These are phyloP conservation scores for Irena cyanogastra DNA, from an alignment of 2,113 vertebrate genomes.

Conservation along the genomic window DNA sequence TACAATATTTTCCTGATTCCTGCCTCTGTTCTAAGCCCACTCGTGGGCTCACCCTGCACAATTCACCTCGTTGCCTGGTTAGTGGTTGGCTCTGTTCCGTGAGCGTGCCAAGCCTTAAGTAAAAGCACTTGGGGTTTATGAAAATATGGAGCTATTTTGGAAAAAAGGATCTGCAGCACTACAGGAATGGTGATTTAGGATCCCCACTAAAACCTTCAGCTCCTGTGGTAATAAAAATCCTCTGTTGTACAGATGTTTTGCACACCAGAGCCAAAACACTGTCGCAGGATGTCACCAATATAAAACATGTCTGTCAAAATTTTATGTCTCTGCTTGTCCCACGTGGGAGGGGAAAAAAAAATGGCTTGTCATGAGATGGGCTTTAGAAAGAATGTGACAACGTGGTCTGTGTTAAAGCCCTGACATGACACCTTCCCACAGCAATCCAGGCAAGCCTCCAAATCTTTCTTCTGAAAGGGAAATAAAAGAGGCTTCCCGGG, in stretches of 20 bases:
- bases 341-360: accelerated
- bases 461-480: neutral
- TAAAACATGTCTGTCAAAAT: neutral
- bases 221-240: neutral
- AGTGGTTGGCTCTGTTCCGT: accelerated
- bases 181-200: neutral
- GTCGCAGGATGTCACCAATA: neutral
- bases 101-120: neutral
- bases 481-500: neutral
- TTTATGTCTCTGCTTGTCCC: neutral
- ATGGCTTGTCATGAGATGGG: neutral
- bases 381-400: neutral
- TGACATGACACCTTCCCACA: neutral
- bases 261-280: neutral
- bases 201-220: neutral
- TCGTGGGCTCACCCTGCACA: neutral
- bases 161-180: neutral
- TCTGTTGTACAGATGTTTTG: neutral
- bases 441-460: neutral
- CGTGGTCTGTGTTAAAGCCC: neutral
- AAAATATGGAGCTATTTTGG: neutral
- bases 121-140: neutral
- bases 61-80: accelerated
- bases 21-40: neutral
- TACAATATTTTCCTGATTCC: neutral